Conservation (phyloP, 1,140 invertebrate species). For the Venturia canescens region DNA sequence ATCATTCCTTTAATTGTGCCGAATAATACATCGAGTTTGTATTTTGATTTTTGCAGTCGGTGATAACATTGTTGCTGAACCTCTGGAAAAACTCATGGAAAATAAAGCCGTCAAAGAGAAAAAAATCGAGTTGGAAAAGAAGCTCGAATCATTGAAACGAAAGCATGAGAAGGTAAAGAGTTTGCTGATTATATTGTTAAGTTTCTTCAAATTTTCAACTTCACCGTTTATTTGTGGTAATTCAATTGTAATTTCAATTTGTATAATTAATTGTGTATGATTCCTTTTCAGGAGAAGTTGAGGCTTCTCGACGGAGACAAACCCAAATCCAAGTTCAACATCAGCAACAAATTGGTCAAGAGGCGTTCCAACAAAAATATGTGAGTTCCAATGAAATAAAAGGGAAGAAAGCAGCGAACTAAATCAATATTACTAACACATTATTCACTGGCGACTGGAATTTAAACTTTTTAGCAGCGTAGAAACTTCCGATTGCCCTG, state of each 20-base stretch:
- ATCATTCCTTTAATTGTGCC: too few species aligned
- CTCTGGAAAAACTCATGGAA: constrained; percentile 87
- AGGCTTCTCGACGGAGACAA: constrained; percentile 81
- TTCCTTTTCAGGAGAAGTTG: constrained; percentile 76
- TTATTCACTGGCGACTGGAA: neutral
- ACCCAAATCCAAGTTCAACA: constrained; percentile 83
- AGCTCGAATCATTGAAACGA: constrained; percentile 88
- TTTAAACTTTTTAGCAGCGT: constrained; percentile 60
- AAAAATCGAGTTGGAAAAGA: constrained; percentile 89
- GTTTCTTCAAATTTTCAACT: too few species aligned
- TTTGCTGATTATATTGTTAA: too few species aligned
- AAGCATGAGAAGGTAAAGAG: constrained; percentile 88
- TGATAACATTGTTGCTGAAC: constrained; percentile 84
- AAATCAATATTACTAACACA: neutral
- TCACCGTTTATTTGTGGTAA: too few species aligned
- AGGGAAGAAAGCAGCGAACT: neutral
- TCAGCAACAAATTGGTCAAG: constrained; percentile 86
- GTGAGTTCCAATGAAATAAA: constrained; percentile 77
- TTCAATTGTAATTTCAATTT: constrained; percentile 16
- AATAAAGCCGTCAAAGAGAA: constrained; percentile 91
- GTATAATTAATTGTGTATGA: constrained; percentile 17
- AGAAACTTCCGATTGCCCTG: constrained; percentile 70
- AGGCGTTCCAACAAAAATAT: constrained; percentile 89
- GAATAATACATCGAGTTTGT: too few species aligned
- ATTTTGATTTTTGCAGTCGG: constrained; percentile 59